Percentiles rank a stretch among this genome's conserved stretches.
Evolutionary conservation across 30 jellyfish, hydroid and myxozoan species (phyloP).

Genomic region (Morbakka virulenta): DNA sequence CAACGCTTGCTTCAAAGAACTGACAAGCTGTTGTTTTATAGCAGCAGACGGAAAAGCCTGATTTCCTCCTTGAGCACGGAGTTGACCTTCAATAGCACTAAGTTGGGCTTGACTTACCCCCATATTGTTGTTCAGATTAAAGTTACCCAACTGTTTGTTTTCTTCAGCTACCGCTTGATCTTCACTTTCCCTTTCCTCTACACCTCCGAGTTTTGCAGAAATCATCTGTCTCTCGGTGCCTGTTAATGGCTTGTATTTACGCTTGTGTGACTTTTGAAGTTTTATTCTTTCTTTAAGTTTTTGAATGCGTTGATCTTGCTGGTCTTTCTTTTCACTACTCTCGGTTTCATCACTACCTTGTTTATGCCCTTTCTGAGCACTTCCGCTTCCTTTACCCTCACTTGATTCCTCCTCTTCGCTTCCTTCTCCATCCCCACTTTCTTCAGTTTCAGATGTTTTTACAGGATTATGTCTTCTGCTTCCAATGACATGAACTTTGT

Average conservation of each 20-base stretch:
- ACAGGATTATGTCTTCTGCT: background rate
- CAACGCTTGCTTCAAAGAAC: conserved; percentile 39
- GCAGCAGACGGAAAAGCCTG: background rate
- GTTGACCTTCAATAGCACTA: background rate
- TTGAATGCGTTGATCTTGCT: background rate
- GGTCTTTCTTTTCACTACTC: background rate
- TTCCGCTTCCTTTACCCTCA: background rate
- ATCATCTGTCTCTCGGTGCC: background rate
- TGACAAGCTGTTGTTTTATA: conserved; percentile 30
- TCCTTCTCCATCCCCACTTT: conserved; percentile 7
- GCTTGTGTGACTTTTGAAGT: background rate
- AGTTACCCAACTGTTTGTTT: background rate
- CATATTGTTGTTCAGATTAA: background rate
- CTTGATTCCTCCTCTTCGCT: background rate
- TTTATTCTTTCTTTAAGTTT: background rate
- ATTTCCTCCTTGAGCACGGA: background rate
- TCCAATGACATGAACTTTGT: conserved; percentile 13
- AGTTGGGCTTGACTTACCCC: background rate
- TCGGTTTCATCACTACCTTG: background rate
- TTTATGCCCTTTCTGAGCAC: background rate
- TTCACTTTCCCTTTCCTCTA: background rate
- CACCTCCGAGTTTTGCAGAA: background rate
- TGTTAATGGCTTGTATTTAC: background rate
- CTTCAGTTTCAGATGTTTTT: background rate
- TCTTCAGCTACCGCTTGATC: background rate